Evolutionary conservation across 2,113 vertebrate species (phyloP), one percentile per base, ranked within the genome.

Genomic region (Poicephalus meyeri): DNA sequence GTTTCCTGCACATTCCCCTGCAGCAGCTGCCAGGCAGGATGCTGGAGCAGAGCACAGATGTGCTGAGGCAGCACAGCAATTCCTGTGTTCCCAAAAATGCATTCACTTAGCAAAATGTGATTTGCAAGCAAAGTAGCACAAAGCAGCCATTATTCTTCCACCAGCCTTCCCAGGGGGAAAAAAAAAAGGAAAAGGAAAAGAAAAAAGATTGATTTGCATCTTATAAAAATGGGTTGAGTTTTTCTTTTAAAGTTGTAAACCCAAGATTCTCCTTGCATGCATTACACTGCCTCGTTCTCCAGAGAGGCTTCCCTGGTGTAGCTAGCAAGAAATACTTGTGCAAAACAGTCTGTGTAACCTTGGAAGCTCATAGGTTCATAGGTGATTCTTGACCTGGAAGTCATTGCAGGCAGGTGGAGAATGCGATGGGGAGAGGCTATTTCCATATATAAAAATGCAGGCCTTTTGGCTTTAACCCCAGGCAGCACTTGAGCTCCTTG

Each of bases 11-110:
- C 29, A 23, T 91, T 94, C 50, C 84, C 50, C 64, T 90, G 35
- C 76, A 88, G 91, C 95, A 94, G 81, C 93, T 96, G 90, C 82
- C 88, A 88, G 90, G 82, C 82, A 86, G 89, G 89, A 89, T 94
- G 82, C 89, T 88, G 94, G 91, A 89, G 76, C 79, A 90, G 73
- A 82, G 52, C 85, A 94, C 93, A 5, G 58, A 89, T 96, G 95
- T 96, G 93, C 95, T 95, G 91, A 96, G 82, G 79, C 93, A 96
- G 88, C 88, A 35, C 18, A 5, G 86, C 71, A 95, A 84, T 90
- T 86, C 91, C 88, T 80, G 7, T 74, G 68, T 83, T 95, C 90
- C 89, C 84, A 77, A 92, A 91, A 93, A 90, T 60, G 52, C 88
- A 83, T 71, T 93, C 72, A 78, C 60, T 94, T 86, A 90, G 76